Evolutionary conservation across 2,797 vertebrate species (phyloP), one percentile per base, ranked within the genome.

Genomic region (Anolis apletophallus): DNA sequence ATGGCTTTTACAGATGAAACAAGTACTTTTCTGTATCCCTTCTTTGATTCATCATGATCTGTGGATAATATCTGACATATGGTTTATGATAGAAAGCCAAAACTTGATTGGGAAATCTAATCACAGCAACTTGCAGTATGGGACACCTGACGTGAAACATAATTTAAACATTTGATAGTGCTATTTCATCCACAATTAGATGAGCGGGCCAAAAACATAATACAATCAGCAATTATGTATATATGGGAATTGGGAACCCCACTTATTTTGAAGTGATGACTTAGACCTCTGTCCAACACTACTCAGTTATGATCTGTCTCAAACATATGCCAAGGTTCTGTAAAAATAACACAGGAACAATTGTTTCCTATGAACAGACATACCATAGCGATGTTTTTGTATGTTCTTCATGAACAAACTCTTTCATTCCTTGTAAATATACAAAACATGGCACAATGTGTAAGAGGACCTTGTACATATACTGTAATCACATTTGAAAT

Each of bases 401-500:
- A n/a, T 73, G 36, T 59, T 54, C 10, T 75, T 67, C n/a, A 78
- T 85, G 57, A 80, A 52, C 23, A 52, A 81, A 73, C 61, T 23
- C 71, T 75, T 81, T 69, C 55, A 32, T 86, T 80, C 46, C 68
- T 80, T 64, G 23, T 85, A 59, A 64, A 29, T 46, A 52, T 61
- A 61, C 13, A 34, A 84, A 84, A 36, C 4, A 6, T 54, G 6
- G 5, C 54, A 21, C 40, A 74, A 34, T 52, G 21, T n/a, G 36
- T 50, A 86, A 64, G 57, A 52, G 74, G 68, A n/a, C n/a, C 26
- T n/a, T 75, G 23, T n/a, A 54, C 10, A 19, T 26, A 12, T 46
- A 73, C 40, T 40, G 40, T 40, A 40, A 71, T 32, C 59, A n/a
- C n/a, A 52, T 52, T 81, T 74, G 72, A 86, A 75, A 75, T 93